Conservation (phyloP, 1,140 invertebrate genomes). For the Teleopsis dalmanni region DNA sequence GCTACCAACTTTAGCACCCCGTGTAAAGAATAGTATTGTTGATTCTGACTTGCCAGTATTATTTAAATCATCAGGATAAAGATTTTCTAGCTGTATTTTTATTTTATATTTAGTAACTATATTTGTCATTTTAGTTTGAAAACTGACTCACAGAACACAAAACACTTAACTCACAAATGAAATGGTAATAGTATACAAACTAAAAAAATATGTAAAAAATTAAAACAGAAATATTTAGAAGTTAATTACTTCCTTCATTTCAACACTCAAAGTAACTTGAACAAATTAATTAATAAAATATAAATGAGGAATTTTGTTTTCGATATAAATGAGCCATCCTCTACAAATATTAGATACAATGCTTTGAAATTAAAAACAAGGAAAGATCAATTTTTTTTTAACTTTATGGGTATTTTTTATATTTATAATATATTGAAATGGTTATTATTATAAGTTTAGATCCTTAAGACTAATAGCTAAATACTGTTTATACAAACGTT, state of each 20-base stretch:
- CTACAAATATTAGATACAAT: neutral
- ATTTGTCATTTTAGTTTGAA: neutral
- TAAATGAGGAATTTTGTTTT: neutral
- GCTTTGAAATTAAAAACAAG: neutral
- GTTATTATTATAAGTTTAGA: slow-evolving; percentile 16
- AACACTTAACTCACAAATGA: no score
- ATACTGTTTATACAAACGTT: slow-evolving; percentile 73
- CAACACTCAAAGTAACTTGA: no score
- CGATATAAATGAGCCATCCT: neutral
- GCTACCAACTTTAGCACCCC: slow-evolving; percentile 67
- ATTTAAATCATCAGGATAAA: slow-evolving; percentile 51
- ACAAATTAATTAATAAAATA: no score
- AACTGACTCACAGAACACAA: neutral
- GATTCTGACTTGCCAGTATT: slow-evolving; percentile 63
- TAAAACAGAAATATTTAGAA: no score
- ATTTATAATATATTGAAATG: neutral
- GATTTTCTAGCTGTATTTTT: slow-evolving; percentile 6
- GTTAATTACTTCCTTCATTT: no score
- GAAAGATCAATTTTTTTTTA: neutral
- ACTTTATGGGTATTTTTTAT: neutral
- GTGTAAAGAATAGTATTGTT: slow-evolving; percentile 74
- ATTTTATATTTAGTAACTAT: neutral
- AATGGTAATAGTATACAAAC: no score
- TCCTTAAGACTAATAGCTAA: slow-evolving; percentile 55
- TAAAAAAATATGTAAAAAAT: no score